Conservation (phyloP, 2,113 vertebrate species). For the Seriola rivoliana region DNA sequence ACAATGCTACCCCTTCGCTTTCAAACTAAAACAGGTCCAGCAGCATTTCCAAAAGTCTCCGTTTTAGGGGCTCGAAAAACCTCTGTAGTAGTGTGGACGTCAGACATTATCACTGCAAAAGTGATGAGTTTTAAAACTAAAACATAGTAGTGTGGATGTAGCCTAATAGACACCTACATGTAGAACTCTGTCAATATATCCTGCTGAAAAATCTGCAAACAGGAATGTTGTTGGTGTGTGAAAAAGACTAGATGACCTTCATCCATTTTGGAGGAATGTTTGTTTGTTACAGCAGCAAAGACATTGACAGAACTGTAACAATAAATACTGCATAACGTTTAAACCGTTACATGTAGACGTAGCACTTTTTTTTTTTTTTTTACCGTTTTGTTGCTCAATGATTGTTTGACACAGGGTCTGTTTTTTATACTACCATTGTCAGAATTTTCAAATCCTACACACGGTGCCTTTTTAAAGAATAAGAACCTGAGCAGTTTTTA, state of each 20-base stretch:
- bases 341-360: not conserved
- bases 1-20: too few relatives aligned
- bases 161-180: not conserved
- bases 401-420: too few relatives aligned
- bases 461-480: not conserved
- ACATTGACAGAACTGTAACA: not conserved
- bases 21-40: too few relatives aligned
- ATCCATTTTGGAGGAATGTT: not conserved
- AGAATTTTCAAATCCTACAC: not conserved
- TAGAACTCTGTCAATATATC: not conserved
- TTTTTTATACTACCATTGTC: not conserved
- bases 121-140: too few relatives aligned
- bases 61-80: too few relatives aligned
- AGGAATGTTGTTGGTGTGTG: not conserved
- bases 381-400: too few relatives aligned
- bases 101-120: too few relatives aligned
- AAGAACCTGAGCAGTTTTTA: not conserved
- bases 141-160: too few relatives aligned
- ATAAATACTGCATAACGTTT: not conserved
- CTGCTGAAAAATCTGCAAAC: not conserved
- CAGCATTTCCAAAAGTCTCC: too few relatives aligned
- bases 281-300: not conserved
- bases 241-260: not conserved
- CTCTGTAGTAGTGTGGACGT: too few relatives aligned
- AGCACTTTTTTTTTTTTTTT: not conserved